Conservation (phyloP, 2,113 vertebrate species). For the Alethe diademata region DNA sequence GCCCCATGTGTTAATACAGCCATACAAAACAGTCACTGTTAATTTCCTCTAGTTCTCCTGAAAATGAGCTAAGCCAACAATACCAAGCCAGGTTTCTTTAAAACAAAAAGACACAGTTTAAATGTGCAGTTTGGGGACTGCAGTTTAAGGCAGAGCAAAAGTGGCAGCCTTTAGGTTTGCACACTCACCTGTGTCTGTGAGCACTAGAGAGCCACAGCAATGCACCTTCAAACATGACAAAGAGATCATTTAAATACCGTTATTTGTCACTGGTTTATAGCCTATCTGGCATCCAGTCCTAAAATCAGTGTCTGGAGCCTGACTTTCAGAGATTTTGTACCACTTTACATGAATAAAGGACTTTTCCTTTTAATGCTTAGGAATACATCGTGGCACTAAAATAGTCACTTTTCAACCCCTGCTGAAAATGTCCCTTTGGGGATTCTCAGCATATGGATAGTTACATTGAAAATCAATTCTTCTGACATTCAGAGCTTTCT, state of each 20-base stretch:
- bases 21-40: neutral
- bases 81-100: neutral
- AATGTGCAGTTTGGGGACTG: neutral
- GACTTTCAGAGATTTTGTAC: neutral
- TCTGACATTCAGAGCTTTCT: slow-evolving; percentile 10
- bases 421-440: neutral
- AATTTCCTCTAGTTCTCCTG: neutral
- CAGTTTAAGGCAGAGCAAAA: neutral
- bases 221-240: neutral
- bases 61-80: neutral
- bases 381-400: slow-evolving; percentile 6
- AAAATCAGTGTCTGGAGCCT: neutral
- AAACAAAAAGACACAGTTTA: neutral
- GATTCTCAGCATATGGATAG: neutral
- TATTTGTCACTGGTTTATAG: neutral
- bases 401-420: neutral
- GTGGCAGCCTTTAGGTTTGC: neutral
- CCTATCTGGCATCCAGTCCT: neutral
- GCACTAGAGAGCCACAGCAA: neutral
- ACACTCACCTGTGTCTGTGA: neutral
- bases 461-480: slow-evolving; percentile 51
- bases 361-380: neutral
- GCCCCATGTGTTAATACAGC: neutral
- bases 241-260: neutral
- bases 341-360: neutral